Conservation (phyloP, 2,113 vertebrate species). For the Ondatra zibethicus region DNA sequence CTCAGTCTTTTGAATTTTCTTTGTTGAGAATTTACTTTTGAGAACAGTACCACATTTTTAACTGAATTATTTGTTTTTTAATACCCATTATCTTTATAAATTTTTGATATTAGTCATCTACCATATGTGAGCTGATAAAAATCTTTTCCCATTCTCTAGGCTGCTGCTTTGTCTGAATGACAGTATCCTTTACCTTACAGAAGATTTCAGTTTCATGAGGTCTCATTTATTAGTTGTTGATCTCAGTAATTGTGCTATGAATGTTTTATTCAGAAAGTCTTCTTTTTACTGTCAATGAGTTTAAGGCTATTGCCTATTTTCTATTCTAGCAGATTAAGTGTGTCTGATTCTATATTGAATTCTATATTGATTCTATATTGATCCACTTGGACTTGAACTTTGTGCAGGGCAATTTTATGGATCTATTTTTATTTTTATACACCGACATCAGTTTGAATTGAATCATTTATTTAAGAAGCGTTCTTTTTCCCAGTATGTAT, state of each 20-base stretch:
- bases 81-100: too few species aligned
- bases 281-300: not conserved
- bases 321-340: too few species aligned
- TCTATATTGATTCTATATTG: not conserved
- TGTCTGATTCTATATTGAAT: not conserved
- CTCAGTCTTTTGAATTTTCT: too few species aligned
- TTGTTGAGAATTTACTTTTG: too few species aligned
- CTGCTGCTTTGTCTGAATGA: not conserved
- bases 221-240: not conserved
- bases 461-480: not conserved
- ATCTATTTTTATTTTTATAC: not conserved
- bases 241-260: not conserved
- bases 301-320: too few species aligned
- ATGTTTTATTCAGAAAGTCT: not conserved
- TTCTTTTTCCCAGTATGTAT: not conserved
- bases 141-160: not conserved
- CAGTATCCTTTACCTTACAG: not conserved
- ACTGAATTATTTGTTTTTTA: not conserved
- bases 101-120: not conserved
- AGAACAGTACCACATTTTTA: not conserved
- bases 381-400: not conserved
- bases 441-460: not conserved
- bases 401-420: not conserved
- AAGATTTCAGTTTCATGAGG: too few species aligned
- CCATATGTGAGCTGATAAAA: not conserved